Evolutionary conservation across 2,797 vertebrate genomes (phyloP), one percentile per base, ranked within the genome.

Genomic region (Sebastes minor): DNA sequence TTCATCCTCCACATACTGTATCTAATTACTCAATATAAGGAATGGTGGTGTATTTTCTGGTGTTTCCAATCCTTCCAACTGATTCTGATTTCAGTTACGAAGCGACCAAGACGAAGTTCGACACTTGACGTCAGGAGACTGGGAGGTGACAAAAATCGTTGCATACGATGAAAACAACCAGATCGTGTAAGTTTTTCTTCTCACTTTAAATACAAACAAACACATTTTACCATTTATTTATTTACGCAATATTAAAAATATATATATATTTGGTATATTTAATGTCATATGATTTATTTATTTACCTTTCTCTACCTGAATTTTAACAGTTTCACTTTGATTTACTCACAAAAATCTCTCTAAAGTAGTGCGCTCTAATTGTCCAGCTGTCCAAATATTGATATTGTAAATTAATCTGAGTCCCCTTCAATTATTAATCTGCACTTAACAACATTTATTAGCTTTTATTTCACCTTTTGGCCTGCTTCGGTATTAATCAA

Each of bases 131-230:
- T 99, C 98, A 0, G 98, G 98, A 38, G 97, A 96, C 93, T 99
- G 98, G 98, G 98, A 99, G 92, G 98, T 99, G 92, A 97, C 97
- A 4, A 94, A 92, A 88, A 97, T 99, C 77, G 73, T 98, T 82
- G 96, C 97, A 0, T 99, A 98, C 1, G 97, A 99, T 74, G 98
- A 99, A 93, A 94, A 84, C 67, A 93, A 94, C 46, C 95, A 98
- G 82, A 96, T 96, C 60, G 92, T 99, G 98, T 98, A 91, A 96
- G 97, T 89, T 69, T n/a, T 13, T 9, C 5, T 32, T 74, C 32
- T 20, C 11, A n/a, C 20, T 2, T 33, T 10, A 4, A 59, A 63
- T 1, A 13, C 13, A 33, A 18, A 71, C 2, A 25, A 22, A 32
- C 4, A 13, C 0, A 0, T 35, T 35, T 35, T 35, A 35, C 35